Base-by-base conservation (phyloP, 2,113 vertebrate genomes). In the Engystomops pustulosus region DNA sequence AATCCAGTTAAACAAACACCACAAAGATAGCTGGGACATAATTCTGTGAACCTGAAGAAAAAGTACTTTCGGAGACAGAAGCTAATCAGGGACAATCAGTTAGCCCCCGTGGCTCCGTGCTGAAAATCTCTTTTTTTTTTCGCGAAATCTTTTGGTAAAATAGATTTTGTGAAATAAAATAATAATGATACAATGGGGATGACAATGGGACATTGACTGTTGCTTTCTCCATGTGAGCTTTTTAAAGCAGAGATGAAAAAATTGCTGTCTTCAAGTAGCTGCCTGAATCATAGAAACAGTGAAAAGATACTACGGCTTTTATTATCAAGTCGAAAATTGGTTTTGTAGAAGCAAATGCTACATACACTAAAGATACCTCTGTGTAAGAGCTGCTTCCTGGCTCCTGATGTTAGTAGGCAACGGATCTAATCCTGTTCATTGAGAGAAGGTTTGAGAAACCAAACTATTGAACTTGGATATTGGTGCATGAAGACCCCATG, bases 1-100 rank as follows among this genome's bases (percentile, higher is more conserved):
- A 89, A 90, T 62, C 85, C 85, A 87, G 88, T 90, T 75, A 83
- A 65, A 83, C 81, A 83, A 83, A 89, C 88, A 92, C 93, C 90
- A 93, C 95, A 92, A 89, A 89, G 86, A 92, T 89, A 95, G 94
- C 90, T 81, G 94, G 93, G 91, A 91, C 92, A 93, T 92, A 94
- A 95, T 94, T 94, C 94, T 93, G 95, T 92, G 93, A 96, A 95
- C 95, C 89, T 62, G 90, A 87, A 72, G 12, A 1, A 11, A 4
- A 36, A 60, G 87, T 10, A 51, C 44, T 79, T 81, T 85, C 81
- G 32, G 86, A 88, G 86, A 86, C 80, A 60, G 38, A 76, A 0
- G 80, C 85, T 87, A 84, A 88, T 88, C 51, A 0, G 79, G 30
- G 45, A 1, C 81, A 83, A 83, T 83, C 81, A 84, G 81, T n/a